A percentile compares a stretch with the other conserved stretches of the same genome.
phyloP scores from a whole-genome alignment of 2,888 invertebrate genomes.

The Torymus auratus region DNA sequence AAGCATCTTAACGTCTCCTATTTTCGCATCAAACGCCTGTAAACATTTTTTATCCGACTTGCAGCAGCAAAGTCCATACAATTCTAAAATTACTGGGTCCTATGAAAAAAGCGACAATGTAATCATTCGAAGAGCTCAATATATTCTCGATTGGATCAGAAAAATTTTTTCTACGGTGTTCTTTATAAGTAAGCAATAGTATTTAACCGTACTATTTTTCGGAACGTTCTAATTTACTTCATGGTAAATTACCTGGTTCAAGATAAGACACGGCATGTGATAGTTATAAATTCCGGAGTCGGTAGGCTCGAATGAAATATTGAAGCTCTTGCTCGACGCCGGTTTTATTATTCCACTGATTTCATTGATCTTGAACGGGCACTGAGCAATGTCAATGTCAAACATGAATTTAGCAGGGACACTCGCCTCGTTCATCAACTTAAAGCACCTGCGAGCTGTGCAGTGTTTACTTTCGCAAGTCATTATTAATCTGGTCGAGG shows the following conservation, averaged over 20 bases:
- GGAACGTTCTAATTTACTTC: background rate
- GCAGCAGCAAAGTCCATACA: conserved; percentile 65
- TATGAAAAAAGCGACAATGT: conserved; percentile 57
- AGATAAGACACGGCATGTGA: conserved; percentile 71
- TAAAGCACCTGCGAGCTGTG: conserved; percentile 66
- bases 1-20: conserved; percentile 28
- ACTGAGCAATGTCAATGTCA: conserved; percentile 67
- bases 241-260: conserved; percentile 72
- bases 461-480: conserved; percentile 47
- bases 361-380: conserved; percentile 71
- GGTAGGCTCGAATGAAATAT: conserved; percentile 69
- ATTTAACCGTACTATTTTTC: no score
- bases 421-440: conserved; percentile 71
- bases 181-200: no score
- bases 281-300: conserved; percentile 69
- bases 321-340: conserved; percentile 67
- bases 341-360: conserved; percentile 69
- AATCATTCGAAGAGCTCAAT: no score
- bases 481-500: conserved; percentile 57
- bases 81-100: conserved; percentile 70
- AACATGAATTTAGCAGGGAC: conserved; percentile 72
- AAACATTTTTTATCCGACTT: background rate
- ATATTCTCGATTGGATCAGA: no score
- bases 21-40: conserved; percentile 14
- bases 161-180: no score